Base-by-base conservation (phyloP, 2,113 vertebrate genomes). In the Elachura formosa region DNA sequence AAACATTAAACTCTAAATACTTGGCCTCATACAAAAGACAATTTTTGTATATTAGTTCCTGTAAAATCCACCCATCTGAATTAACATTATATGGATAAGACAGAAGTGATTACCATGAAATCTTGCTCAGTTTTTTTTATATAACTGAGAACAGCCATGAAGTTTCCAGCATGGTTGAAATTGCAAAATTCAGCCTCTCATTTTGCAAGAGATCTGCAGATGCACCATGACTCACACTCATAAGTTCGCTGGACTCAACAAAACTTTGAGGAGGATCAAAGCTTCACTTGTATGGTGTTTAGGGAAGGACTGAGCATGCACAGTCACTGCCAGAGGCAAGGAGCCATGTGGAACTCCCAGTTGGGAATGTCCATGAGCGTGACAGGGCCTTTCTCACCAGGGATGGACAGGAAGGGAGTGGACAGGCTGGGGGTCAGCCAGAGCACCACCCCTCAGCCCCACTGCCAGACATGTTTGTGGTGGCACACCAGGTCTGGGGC, bases 291-390 rank as follows among this genome's bases (percentile, higher is more conserved):
- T 20, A 6, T 0, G 9, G 33, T 16, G 22, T 58, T 76, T 21
- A 51, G 59, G 55, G 61, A 59, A 89, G 84, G 51, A 56, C 28
- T 49, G 55, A 62, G 41, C 40, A 31, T 0, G 2, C 29, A 73
- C 9, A 56, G 87, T 40, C 10, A 8, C 40, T 46, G n/a, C 40
- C 55, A 43, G 24, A 11, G 23, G 7, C 33, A 33, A 56, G 55
- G 15, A 64, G 14, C 41, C 11, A 5, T 1, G 26, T 12, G 33
- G 24, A 43, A 14, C 11, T 12, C 33, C 33, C 31, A 38, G 36
- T 0, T 0, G 0, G 12, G 18, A 14, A 33, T 41, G 15, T 20
- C 40, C 46, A 33, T 5, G 38, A 31, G 56, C 38, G 8, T 38
- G 29, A 17, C 29, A 41, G n/a, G 14, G 14, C 24, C 25, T 26